phyloP scores from a whole-genome alignment of 2,888 invertebrate species.

The Autographa gamma region DNA sequence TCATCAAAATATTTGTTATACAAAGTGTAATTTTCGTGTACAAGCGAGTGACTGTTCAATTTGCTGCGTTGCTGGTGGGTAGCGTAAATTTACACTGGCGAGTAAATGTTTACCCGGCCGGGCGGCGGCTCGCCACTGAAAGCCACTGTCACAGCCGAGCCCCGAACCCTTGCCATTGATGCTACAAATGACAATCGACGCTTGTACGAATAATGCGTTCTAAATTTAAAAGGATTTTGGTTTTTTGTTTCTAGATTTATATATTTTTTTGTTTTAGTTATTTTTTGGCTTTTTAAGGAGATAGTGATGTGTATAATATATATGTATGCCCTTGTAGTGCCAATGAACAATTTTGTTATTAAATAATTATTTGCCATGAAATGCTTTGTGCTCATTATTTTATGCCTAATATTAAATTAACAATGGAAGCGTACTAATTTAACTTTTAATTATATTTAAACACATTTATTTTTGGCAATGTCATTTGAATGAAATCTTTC shows the following conservation, averaged over 20 bases:
- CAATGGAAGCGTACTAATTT: too few relatives aligned
- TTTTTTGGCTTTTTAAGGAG: neutral
- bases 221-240: neutral
- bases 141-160: conserved; percentile 43
- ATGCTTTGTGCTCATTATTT: too few relatives aligned
- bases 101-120: conserved; percentile 60
- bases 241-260: neutral
- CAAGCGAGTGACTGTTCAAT: conserved; percentile 50
- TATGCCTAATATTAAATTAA: too few relatives aligned
- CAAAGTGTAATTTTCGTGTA: conserved; percentile 41
- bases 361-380: too few relatives aligned
- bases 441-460: too few relatives aligned
- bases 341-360: too few relatives aligned
- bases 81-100: conserved; percentile 62
- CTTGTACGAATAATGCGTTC: conserved; percentile 15
- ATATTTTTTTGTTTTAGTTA: neutral
- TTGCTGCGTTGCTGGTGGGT: conserved; percentile 49
- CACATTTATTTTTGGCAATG: neutral
- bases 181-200: conserved; percentile 43
- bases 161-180: conserved; percentile 35
- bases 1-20: conserved; percentile 41
- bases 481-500: neutral
- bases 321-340: too few relatives aligned
- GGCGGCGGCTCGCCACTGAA: conserved; percentile 46
- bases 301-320: too few relatives aligned